A percentile compares a stretch with the other conserved stretches of the same genome.
phyloP scores from a whole-genome alignment of 2,888 invertebrate genomes.

The Gymnocheta viridis region DNA sequence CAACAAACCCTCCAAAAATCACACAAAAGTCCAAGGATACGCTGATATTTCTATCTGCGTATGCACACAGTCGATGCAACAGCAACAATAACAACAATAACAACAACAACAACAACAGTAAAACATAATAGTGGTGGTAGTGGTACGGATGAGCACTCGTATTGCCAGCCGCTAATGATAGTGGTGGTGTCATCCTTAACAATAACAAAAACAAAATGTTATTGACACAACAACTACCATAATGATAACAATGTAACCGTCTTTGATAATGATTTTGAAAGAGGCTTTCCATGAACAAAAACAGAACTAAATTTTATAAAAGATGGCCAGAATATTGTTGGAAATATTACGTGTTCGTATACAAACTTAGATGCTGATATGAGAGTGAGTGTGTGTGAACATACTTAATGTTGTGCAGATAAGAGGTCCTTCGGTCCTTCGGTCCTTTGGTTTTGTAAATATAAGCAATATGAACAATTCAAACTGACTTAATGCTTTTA shows the following conservation, averaged over 20 bases:
- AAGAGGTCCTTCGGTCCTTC: conserved; percentile 50
- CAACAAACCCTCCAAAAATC: conserved; percentile 67
- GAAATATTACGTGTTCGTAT: not conserved
- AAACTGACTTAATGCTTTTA: conserved; percentile 43
- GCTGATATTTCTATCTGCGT: conserved; percentile 15
- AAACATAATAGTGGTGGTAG: conserved; percentile 45
- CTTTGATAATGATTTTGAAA: conserved; percentile 14
- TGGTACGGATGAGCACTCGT: conserved; percentile 49
- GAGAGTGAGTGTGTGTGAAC: not conserved
- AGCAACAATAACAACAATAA: conserved; percentile 20
- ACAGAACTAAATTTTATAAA: too few relatives aligned
- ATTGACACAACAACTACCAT: conserved; percentile 37
- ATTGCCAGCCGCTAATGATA: conserved; percentile 61
- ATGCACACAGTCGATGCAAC: not conserved
- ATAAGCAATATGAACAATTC: conserved; percentile 1
- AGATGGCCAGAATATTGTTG: conserved; percentile 50
- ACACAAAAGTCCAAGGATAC: conserved; percentile 49
- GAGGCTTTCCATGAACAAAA: conserved; percentile 12
- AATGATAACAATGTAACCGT: conserved; percentile 19
- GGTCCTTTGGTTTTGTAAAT: conserved; percentile 33
- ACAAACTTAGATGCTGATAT: not conserved
- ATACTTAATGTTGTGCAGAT: conserved; percentile 31
- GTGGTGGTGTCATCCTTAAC: conserved; percentile 66
- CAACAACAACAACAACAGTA: conserved; percentile 1
- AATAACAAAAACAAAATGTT: conserved; percentile 58